Conservation (phyloP, 1,140 invertebrate species). For the Portunus trituberculatus region DNA sequence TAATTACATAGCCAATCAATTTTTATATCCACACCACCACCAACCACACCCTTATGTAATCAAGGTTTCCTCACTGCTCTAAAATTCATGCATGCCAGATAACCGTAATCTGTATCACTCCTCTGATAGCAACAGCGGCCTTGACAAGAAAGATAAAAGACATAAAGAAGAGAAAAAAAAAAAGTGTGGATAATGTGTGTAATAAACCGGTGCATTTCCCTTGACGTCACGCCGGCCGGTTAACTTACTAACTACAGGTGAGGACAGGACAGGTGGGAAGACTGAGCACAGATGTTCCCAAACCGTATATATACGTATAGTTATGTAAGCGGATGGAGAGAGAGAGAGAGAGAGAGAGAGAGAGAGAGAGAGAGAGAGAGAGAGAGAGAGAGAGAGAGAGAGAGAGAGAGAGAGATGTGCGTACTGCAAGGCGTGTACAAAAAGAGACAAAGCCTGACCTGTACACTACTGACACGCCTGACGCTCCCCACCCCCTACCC, state of each 20-base stretch:
- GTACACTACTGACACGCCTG: too few relatives aligned
- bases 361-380: too few relatives aligned
- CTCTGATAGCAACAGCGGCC: not conserved
- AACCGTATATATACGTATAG: not conserved
- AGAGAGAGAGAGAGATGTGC: too few relatives aligned
- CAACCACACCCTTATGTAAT: not conserved
- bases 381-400: too few relatives aligned
- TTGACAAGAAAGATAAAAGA: not conserved
- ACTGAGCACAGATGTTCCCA: not conserved
- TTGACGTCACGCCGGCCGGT: not conserved
- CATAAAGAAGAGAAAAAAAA: not conserved
- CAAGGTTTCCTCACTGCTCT: too few relatives aligned
- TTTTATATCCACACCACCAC: not conserved
- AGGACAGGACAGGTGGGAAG: not conserved
- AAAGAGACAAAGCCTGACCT: too few relatives aligned
- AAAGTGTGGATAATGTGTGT: too few relatives aligned
- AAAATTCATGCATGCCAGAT: not conserved
- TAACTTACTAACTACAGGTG: not conserved
- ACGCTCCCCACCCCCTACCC: too few relatives aligned
- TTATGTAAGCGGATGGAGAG: not conserved
- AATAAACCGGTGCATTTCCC: not conserved
- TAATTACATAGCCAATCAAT: too few relatives aligned
- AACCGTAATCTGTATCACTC: not conserved
- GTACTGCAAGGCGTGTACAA: too few relatives aligned
- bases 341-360: not conserved